Evolutionary conservation across 2,888 invertebrate genomes (phyloP), one percentile per base, ranked within the genome.

Genomic region (Seladonia tumulorum): DNA sequence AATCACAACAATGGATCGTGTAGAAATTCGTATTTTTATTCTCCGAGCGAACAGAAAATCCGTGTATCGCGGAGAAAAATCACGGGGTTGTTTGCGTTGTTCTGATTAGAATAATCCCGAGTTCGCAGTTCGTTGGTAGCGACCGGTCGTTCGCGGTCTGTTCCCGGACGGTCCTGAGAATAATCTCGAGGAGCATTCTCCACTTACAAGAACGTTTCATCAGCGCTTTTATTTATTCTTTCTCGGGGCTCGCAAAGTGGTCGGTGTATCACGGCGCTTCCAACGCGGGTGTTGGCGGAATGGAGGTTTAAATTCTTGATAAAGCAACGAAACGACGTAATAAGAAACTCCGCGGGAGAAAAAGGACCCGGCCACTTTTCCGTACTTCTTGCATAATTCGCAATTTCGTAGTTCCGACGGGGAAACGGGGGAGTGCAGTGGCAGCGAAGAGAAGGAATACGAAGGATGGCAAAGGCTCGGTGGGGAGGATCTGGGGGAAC

Each of bases 251-350:
- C 29, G 49, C 49, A 39, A 53, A 29, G 35, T 60, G 60, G 78
- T 57, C 66, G 73, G 63, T 53, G 79, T 63, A 73, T 63, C 82
- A 12, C 35, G 39, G 8, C 63, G 70, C 49, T 22, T 71, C 63
- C 68, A 39, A 39, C 42, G 57, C 57, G 60, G 68, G 29, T 39
- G 74, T 79, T 71, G 53, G 35, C 83, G 71, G 80, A 73, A 85
- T 74, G 85, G 85, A 74, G 85, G 74, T 85, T 86, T 85, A 79
- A 85, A 85, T 85, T 79, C 86, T 79, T 87, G 86, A 87, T 86
- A 82, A 86, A 81, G 79, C 76, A 72, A 73, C 71, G 74, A 78
- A 79, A 82, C 73, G 84, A 72, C 74, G 86, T 74, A 79, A 80
- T 79, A 86, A 83, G 82, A 72, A 82, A 82, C 86, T 82, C 72